phyloP scores from a whole-genome alignment of 2,888 invertebrate genomes.

The Melieria omissa region DNA sequence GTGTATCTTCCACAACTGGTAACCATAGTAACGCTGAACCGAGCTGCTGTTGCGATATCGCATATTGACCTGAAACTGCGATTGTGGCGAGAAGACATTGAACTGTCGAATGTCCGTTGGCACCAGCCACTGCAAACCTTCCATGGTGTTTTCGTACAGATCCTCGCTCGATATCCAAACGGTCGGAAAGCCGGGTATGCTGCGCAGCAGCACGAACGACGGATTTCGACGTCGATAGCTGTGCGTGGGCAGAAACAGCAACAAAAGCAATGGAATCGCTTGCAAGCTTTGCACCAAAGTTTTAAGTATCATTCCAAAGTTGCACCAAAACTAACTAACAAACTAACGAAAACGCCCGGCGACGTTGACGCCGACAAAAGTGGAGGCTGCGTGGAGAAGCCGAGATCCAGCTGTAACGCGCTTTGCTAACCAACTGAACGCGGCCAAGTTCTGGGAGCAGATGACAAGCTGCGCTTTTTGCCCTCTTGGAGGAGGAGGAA shows the following conservation, averaged over 20 bases:
- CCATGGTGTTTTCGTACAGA: constrained; percentile 53
- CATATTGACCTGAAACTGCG: constrained; percentile 57
- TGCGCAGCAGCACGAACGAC: constrained; percentile 34
- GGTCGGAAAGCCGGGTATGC: constrained; percentile 44
- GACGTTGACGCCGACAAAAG: neutral
- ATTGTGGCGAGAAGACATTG: constrained; percentile 55
- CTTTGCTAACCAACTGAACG: constrained; percentile 45
- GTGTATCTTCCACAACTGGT: constrained; percentile 79
- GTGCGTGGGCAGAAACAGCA: constrained; percentile 13
- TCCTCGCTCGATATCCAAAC: constrained; percentile 47
- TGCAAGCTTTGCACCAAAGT: constrained; percentile 34
- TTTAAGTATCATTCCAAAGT: constrained; percentile 24
- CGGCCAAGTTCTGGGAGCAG: no score
- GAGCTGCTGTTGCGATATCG: constrained; percentile 53
- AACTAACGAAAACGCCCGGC: neutral
- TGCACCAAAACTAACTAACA: neutral
- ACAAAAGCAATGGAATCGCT: constrained; percentile 22
- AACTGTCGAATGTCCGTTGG: constrained; percentile 54
- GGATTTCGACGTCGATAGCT: neutral
- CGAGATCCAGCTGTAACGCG: constrained; percentile 24
- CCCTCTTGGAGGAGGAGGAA: no score
- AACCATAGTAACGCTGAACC: constrained; percentile 68
- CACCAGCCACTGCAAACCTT: constrained; percentile 54
- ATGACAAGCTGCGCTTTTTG: no score
- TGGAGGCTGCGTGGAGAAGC: neutral